Conservation (phyloP, 2,113 vertebrate species). For the Herpetotheres cachinnans region DNA sequence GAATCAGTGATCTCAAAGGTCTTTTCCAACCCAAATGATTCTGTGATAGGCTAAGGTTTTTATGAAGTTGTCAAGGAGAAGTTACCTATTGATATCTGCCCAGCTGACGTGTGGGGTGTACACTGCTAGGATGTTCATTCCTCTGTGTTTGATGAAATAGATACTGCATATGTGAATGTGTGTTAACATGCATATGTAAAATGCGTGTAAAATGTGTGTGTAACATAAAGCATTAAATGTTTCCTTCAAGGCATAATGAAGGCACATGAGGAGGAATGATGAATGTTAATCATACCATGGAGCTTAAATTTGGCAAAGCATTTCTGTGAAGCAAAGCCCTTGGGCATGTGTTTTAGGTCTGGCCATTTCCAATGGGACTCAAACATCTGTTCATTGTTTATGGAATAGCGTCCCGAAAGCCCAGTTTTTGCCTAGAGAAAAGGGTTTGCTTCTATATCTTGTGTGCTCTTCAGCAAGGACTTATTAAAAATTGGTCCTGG, state of each 20-base stretch:
- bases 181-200: background rate
- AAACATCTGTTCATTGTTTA: background rate
- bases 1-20: background rate
- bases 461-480: background rate
- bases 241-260: background rate
- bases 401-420: fast-evolving
- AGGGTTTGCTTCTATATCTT: background rate
- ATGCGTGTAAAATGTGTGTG: too few relatives aligned
- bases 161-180: background rate
- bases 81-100: background rate
- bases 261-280: background rate
- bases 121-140: fast-evolving
- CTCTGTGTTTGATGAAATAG: background rate
- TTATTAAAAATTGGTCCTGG: background rate
- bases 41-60: background rate
- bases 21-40: background rate
- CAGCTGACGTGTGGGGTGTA: fast-evolving
- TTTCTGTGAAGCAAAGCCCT: background rate
- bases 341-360: background rate
- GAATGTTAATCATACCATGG: background rate
- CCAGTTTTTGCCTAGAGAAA: background rate
- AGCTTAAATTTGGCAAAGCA: background rate
- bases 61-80: background rate
- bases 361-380: background rate
- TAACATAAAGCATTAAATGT: background rate